Conservation (phyloP, 2,888 invertebrate species). For the Eucriotettix oculatus region DNA sequence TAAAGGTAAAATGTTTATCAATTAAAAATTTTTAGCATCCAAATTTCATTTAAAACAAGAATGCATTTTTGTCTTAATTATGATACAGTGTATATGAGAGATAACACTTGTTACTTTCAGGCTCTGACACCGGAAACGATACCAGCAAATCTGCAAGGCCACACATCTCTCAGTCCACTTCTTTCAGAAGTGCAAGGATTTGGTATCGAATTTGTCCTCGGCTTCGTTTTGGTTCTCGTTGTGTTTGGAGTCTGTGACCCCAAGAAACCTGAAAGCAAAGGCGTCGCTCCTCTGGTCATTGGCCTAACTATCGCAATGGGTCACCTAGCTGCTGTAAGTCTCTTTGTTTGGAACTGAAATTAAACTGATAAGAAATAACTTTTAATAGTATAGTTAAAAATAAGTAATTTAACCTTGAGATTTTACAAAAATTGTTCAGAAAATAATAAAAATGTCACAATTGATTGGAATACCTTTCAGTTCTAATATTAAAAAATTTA, state of each 20-base stretch:
- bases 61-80: neutral
- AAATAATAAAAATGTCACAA: too few species aligned
- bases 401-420: too few species aligned
- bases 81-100: neutral
- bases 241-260: constrained; percentile 80
- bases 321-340: constrained; percentile 68
- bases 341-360: neutral
- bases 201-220: constrained; percentile 79
- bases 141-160: constrained; percentile 43
- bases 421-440: too few species aligned
- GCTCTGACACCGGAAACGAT: constrained; percentile 47
- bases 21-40: neutral
- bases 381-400: neutral
- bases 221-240: constrained; percentile 72
- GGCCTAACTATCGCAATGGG: constrained; percentile 73
- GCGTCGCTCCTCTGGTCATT: constrained; percentile 71
- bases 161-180: constrained; percentile 42
- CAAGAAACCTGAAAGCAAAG: constrained; percentile 60
- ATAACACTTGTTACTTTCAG: constrained; percentile 21
- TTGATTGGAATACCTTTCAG: neutral
- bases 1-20: constrained; percentile 36
- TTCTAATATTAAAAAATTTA: neutral
- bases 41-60: neutral
- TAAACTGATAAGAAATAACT: neutral
- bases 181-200: constrained; percentile 63